Evolutionary conservation across 2,113 vertebrate species (phyloP), one percentile per base, ranked within the genome.

Genomic region (Ageneiosus marmoratus): DNA sequence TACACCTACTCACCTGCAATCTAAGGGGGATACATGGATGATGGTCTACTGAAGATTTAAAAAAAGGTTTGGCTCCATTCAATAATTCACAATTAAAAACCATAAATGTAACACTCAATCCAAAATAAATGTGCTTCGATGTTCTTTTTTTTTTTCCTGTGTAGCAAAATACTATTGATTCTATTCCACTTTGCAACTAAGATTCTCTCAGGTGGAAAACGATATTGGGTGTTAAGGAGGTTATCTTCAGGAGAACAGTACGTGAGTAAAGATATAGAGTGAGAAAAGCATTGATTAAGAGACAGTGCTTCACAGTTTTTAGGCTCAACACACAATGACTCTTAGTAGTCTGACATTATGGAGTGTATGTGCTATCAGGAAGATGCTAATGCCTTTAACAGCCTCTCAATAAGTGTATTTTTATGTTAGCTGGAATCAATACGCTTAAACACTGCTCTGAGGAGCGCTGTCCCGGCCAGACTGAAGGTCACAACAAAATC

Each of bases 231-330:
- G 74, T 84, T 86, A 81, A 86, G 83, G 80, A 87, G 80, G 77
- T 82, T 74, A 48, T 84, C 74, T 84, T 82, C 67, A 60, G 67
- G 48, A 69, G 37, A 82, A 84, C 83, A 87, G 62, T 78, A 81
- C 62, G 67, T 55, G 67, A 79, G 83, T 84, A 84, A 84, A 58
- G 83, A 80, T 82, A 84, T 58, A 67, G 77, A 79, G 85, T 86
- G 85, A 86, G 79, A 81, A 86, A 83, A 84, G 82, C 85, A 86
- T 86, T 79, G 82, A 73, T 77, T 84, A 81, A 84, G 51, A 87
- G 80, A 60, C 79, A 74, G 63, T 48, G 83, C 76, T 84, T 84
- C 77, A 84, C 83, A 84, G 65, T 79, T 84, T 84, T 82, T 84
- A 84, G 67, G 74, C 75, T 76, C 73, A 82, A 79, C 83, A 81